Conservation (phyloP, 2,113 vertebrate genomes). For the Cottus gobio region DNA sequence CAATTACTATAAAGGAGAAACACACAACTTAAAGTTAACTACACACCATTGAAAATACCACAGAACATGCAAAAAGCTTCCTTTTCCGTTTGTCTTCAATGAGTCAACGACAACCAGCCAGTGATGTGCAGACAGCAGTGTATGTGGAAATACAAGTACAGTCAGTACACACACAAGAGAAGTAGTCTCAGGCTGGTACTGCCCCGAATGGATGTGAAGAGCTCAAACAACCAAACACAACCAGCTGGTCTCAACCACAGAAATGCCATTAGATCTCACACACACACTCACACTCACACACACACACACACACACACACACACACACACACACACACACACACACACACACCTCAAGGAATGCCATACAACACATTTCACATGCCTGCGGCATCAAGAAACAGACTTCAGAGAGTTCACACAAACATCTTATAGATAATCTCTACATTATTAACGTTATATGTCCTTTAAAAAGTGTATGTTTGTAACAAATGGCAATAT, state of each 20-base stretch:
- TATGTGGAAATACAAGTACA: conserved; percentile 34
- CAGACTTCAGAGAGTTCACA: background rate
- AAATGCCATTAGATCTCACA: conserved; percentile 5
- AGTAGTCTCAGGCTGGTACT: background rate
- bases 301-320: background rate
- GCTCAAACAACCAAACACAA: conserved; percentile 7
- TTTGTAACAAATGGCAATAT: background rate
- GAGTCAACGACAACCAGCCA: conserved; percentile 38
- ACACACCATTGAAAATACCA: conserved; percentile 33
- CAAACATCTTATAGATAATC: background rate
- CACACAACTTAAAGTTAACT: conserved; percentile 29
- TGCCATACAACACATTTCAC: background rate
- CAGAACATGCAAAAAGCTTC: conserved; percentile 63
- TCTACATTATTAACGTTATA: background rate
- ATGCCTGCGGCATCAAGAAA: background rate
- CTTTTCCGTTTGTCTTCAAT: conserved; percentile 58
- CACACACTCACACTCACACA: too few relatives aligned
- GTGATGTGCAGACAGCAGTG: conserved; percentile 27
- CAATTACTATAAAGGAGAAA: conserved; percentile 68
- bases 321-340: background rate
- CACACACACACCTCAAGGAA: conserved; percentile 18
- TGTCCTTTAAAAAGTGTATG: background rate
- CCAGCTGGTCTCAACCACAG: conserved; percentile 22
- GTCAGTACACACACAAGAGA: too few relatives aligned
- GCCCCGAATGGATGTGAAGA: background rate